Evolutionary conservation across 1,140 invertebrate species (phyloP).

Genomic region (Lepidotrigona ventralis): DNA sequence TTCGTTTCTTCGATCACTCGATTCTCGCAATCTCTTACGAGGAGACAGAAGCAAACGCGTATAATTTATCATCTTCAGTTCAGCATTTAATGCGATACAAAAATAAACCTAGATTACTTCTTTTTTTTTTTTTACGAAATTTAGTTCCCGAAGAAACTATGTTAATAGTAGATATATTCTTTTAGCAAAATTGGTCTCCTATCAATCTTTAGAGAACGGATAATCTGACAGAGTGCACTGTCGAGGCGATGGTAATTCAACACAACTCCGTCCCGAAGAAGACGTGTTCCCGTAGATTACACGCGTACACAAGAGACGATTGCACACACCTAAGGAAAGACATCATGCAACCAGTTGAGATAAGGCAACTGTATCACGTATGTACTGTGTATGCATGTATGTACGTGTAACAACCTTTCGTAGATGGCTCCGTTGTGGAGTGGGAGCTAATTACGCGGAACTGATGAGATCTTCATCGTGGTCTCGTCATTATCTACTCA

Average conservation of each 20-base stretch:
- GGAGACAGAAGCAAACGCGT: neutral
- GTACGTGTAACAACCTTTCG: constrained; percentile 44
- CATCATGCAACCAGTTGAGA: constrained; percentile 30
- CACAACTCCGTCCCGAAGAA: constrained; percentile 16
- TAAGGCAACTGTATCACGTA: constrained; percentile 38
- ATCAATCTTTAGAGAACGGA: constrained; percentile 32
- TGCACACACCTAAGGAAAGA: constrained; percentile 8
- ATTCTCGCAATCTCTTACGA: neutral
- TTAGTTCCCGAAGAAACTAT: neutral
- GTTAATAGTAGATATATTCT: neutral
- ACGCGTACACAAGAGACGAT: neutral
- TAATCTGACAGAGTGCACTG: constrained; percentile 28
- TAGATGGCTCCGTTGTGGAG: constrained; percentile 32
- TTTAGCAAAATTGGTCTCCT: constrained; percentile 34
- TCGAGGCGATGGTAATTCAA: constrained; percentile 19
- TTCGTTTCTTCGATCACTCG: neutral
- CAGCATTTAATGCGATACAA: neutral
- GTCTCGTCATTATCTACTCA: constrained; percentile 68
- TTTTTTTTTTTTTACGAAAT: neutral
- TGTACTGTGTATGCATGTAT: neutral
- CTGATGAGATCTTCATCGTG: constrained; percentile 74
- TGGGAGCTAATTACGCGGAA: constrained; percentile 73
- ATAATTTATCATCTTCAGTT: neutral
- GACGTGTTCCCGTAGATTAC: neutral
- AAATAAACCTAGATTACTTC: neutral